Conservation (phyloP, 2,888 invertebrate species). For the Cryptus viduatorius region DNA sequence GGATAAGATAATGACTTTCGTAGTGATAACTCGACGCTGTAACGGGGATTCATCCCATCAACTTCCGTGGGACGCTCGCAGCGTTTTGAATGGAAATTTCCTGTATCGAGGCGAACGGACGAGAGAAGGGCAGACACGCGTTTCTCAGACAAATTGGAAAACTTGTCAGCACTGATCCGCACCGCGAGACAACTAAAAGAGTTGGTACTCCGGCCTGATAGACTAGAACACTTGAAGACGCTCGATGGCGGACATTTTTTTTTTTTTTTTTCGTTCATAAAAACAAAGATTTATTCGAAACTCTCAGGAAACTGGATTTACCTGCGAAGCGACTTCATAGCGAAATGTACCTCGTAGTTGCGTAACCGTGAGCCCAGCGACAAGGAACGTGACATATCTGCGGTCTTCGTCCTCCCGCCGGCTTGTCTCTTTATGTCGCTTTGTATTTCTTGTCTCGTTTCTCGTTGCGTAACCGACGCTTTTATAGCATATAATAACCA, state of each 20-base stretch:
- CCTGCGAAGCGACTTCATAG: slow-evolving; percentile 18
- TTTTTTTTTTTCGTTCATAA: background rate
- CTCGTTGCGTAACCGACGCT: slow-evolving; percentile 32
- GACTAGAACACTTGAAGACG: background rate
- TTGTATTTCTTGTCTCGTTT: slow-evolving; percentile 23
- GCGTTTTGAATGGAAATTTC: slow-evolving; percentile 76
- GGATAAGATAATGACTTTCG: slow-evolving; percentile 10
- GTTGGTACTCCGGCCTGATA: background rate
- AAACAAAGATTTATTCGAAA: slow-evolving; percentile 70
- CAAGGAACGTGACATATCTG: slow-evolving; percentile 48
- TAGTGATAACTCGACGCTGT: slow-evolving; percentile 18
- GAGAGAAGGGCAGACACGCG: slow-evolving; percentile 53
- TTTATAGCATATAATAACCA: slow-evolving; percentile 35
- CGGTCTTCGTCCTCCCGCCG: slow-evolving; percentile 21
- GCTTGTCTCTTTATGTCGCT: slow-evolving; percentile 18
- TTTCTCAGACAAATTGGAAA: slow-evolving; percentile 75
- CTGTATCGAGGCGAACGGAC: slow-evolving; percentile 61
- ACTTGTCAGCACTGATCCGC: slow-evolving; percentile 70
- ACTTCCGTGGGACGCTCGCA: slow-evolving; percentile 61
- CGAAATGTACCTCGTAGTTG: slow-evolving; percentile 6
- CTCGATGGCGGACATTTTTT: background rate
- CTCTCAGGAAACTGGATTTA: slow-evolving; percentile 60
- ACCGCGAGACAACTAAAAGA: slow-evolving; percentile 10
- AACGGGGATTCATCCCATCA: slow-evolving; percentile 62
- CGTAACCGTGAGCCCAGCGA: slow-evolving; percentile 19